A percentile compares a stretch with the other conserved stretches of the same genome.
These are phyloP conservation scores for Arothron firmamentum DNA, from an alignment of 2,113 vertebrate species.

Conservation along the genomic window DNA sequence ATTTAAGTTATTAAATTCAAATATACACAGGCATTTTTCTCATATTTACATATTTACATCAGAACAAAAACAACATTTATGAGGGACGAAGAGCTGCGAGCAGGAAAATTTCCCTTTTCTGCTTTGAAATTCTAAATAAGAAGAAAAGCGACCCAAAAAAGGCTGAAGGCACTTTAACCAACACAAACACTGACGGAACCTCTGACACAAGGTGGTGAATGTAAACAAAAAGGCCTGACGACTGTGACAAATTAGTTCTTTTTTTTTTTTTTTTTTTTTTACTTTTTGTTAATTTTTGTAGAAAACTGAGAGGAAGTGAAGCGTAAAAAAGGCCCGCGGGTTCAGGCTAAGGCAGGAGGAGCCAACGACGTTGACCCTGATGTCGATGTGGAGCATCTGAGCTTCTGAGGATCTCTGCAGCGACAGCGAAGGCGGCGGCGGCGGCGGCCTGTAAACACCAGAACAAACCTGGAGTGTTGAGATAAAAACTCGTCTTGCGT, in stretches of 20 bases:
- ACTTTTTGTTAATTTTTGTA: not conserved
- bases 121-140: conserved; percentile 42
- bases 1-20: conserved; percentile 94
- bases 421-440: too few relatives aligned
- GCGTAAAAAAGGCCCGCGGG: not conserved
- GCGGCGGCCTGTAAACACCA: too few relatives aligned
- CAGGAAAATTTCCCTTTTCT: conserved; percentile 49
- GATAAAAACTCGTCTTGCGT: too few relatives aligned
- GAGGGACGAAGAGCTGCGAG: conserved; percentile 32
- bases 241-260: not conserved
- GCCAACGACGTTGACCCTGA: too few relatives aligned
- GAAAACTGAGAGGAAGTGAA: not conserved
- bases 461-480: not conserved
- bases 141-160: conserved; percentile 37
- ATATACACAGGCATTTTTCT: conserved; percentile 91
- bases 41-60: conserved; percentile 96
- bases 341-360: not conserved
- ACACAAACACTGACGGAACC: conserved; percentile 35
- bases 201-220: conserved; percentile 40
- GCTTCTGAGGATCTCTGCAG: too few relatives aligned
- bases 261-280: not conserved
- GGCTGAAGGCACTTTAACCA: conserved; percentile 87
- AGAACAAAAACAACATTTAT: conserved; percentile 64
- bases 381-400: too few relatives aligned
- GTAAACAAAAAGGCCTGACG: conserved; percentile 49